Conservation (phyloP, 1,140 invertebrate genomes). For the Centruroides sculpturatus region DNA sequence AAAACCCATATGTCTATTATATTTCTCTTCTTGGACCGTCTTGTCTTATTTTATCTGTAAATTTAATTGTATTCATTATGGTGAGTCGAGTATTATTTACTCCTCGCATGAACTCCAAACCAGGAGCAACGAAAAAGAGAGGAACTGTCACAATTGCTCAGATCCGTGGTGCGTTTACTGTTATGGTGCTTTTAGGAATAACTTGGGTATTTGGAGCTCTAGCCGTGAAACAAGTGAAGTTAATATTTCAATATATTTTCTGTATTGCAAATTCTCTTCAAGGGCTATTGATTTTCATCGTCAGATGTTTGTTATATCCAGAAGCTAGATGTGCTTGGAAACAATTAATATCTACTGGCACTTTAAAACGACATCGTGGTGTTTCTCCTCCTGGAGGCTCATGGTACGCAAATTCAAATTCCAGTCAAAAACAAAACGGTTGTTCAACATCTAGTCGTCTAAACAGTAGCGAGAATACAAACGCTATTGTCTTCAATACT, state of each 20-base stretch:
- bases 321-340: constrained; percentile 35
- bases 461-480: no score
- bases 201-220: constrained; percentile 40
- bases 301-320: constrained; percentile 35
- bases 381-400: constrained; percentile 7
- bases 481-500: no score
- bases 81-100: constrained; percentile 34
- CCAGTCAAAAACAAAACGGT: constrained; percentile 12
- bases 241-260: constrained; percentile 37
- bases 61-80: constrained; percentile 34
- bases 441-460: no score
- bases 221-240: constrained; percentile 31
- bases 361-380: constrained; percentile 11
- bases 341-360: constrained; percentile 10
- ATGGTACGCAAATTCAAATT: constrained; percentile 14
- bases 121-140: neutral
- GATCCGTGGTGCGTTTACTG: constrained; percentile 37
- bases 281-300: constrained; percentile 38
- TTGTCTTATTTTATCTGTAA: constrained; percentile 35
- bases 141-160: constrained; percentile 23
- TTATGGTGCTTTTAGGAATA: constrained; percentile 38
- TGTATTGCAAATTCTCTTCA: constrained; percentile 38
- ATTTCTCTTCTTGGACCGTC: constrained; percentile 31
- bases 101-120: constrained; percentile 16
- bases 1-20: constrained; percentile 29